Percentiles rank a stretch among this genome's conserved stretches.
phyloP scores from a whole-genome alignment of 2,888 invertebrate genomes.

The Megalurothrips usitatus region DNA sequence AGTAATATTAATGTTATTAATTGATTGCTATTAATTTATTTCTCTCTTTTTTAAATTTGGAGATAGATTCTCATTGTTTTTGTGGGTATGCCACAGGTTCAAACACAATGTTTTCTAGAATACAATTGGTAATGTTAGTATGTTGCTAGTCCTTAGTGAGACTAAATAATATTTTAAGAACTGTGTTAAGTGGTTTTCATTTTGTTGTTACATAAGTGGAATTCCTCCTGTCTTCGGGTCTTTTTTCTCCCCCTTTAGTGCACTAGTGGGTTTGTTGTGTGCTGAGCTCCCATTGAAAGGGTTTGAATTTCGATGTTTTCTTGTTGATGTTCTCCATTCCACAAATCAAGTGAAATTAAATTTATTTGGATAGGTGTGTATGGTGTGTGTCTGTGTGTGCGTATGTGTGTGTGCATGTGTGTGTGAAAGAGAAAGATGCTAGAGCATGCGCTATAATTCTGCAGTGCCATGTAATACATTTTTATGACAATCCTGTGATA shows the following conservation, averaged over 20 bases:
- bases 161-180: not conserved
- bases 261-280: not conserved
- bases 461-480: slow-evolving; percentile 2
- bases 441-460: not conserved
- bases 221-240: not conserved
- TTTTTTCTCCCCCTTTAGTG: not conserved
- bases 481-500: slow-evolving; percentile 23
- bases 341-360: not conserved
- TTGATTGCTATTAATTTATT: not conserved
- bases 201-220: not conserved
- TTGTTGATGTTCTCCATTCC: not conserved
- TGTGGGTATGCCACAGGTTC: not conserved
- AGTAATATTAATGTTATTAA: not conserved
- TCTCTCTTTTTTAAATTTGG: not conserved
- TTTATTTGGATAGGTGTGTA: not conserved
- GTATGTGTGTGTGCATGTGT: not conserved
- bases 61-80: not conserved
- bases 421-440: not conserved
- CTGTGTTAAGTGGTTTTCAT: not conserved
- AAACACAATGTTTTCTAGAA: not conserved
- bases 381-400: not conserved
- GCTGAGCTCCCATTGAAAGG: not conserved
- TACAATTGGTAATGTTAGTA: not conserved
- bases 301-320: not conserved
- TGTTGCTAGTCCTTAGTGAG: not conserved